These are phyloP conservation scores for Aphrophora alni DNA, from an alignment of 2,888 invertebrate genomes.

Conservation along the genomic window DNA sequence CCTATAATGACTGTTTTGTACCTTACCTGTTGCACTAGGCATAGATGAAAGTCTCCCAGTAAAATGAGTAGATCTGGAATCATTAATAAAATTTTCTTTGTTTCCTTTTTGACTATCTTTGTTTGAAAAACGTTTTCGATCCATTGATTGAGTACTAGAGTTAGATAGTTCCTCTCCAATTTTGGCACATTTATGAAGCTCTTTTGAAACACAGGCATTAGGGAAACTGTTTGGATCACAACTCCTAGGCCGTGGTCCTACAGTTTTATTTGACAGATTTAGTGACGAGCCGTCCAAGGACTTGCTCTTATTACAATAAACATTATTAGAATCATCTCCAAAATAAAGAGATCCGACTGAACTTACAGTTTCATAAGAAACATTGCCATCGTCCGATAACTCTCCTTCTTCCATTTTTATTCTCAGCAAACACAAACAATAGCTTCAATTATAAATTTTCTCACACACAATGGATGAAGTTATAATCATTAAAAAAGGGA, in stretches of 20 bases:
- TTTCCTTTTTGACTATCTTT: conserved; percentile 14
- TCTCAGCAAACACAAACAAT: neutral
- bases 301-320: neutral
- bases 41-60: neutral
- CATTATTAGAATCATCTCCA: neutral
- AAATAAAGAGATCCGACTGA: neutral
- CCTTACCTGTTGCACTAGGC: neutral
- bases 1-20: too few relatives aligned
- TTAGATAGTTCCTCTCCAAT: neutral
- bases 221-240: too few relatives aligned
- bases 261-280: neutral
- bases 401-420: neutral
- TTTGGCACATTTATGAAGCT: neutral
- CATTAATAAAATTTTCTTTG: conserved; percentile 28
- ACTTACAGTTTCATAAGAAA: neutral
- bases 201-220: too few relatives aligned
- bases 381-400: neutral
- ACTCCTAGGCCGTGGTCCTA: neutral
- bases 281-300: neutral
- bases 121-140: neutral
- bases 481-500: too few relatives aligned
- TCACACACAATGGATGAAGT: too few relatives aligned
- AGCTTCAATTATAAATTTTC: too few relatives aligned
- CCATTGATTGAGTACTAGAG: neutral
- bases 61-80: conserved; percentile 22